Percentiles rank a stretch among this genome's conserved stretches.
phyloP scores from a whole-genome alignment of 2,113 vertebrate species.

The Atractosteus spatula region DNA sequence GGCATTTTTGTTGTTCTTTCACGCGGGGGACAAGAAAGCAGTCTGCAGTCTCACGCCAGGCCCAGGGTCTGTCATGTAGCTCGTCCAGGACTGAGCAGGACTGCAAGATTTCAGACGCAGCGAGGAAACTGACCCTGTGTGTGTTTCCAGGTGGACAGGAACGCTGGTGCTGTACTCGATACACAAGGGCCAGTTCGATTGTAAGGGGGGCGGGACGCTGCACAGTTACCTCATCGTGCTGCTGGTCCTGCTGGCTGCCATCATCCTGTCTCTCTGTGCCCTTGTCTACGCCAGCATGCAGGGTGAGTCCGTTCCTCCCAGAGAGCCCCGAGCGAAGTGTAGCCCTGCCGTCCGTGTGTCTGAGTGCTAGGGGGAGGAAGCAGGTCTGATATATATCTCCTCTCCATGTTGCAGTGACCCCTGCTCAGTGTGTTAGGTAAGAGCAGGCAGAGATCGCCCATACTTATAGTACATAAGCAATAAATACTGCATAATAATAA shows the following conservation, averaged over 20 bases:
- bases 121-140: background rate
- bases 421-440: too few species aligned
- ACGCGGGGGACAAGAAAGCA: background rate
- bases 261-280: conserved; percentile 74
- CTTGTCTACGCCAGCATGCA: conserved; percentile 87
- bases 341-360: background rate
- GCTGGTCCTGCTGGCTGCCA: conserved; percentile 74
- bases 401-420: too few species aligned
- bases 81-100: too few species aligned
- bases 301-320: conserved; percentile 64
- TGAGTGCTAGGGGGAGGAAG: background rate
- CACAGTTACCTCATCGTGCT: conserved; percentile 83
- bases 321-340: background rate
- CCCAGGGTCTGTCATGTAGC: too few species aligned
- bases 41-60: too few species aligned
- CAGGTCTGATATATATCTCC: background rate
- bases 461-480: too few species aligned
- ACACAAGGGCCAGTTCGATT: conserved; percentile 75
- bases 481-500: too few species aligned
- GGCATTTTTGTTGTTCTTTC: background rate
- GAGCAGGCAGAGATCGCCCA: too few species aligned
- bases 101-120: background rate
- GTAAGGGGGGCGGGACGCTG: conserved; percentile 69
- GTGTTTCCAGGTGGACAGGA: conserved; percentile 79
- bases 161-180: conserved; percentile 74